Evolutionary conservation across 2,888 invertebrate genomes (phyloP), one percentile per base, ranked within the genome.

Genomic region (Oconnorella tubifera): DNA sequence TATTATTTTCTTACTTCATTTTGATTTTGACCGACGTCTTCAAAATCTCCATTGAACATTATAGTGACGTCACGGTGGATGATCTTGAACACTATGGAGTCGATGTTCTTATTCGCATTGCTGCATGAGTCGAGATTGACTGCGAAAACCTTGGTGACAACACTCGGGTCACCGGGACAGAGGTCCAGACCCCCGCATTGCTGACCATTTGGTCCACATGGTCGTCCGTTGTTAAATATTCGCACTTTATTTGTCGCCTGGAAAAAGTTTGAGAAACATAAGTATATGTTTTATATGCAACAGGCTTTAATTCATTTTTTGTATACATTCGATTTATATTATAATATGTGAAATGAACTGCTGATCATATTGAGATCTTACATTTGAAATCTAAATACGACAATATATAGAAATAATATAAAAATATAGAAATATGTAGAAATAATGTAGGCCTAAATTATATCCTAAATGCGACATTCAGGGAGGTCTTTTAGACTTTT

Each of bases 41-140:
- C 70, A 50, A 70, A 70, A 56, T 70, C 70, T 14, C 70, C 69
- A 40, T 55, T 66, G 59, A 70, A 25, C 55, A 64, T 27, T 19
- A 69, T 23, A 32, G 56, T 62, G 27, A 69, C 56, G 14, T 25
- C n/a, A n/a, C 49, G 50, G 48, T 58, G 48, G 4, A 28, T 55
- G 19, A 70, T 27, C 53, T 62, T 59, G 27, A 68, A 29, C 2
- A 70, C 67, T 6, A 70, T 62, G n/a, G 62, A 59, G 58, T 70
- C 70, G 23, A 65, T 61, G 64, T 70, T 70, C 51, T 62, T 65
- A 58, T 70, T 70, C 25, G 60, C 63, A 25, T 59, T 29, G 50
- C 67, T 66, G 33, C 70, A 66, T 27, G 59, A 56, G 6, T 68
- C 69, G 14, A 56, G 25, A 40, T 70, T 70, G 19, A 62, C 70